These are phyloP conservation scores for Aradophagus sp. DNA, from an alignment of 1,140 invertebrate species.

Conservation along the genomic window DNA sequence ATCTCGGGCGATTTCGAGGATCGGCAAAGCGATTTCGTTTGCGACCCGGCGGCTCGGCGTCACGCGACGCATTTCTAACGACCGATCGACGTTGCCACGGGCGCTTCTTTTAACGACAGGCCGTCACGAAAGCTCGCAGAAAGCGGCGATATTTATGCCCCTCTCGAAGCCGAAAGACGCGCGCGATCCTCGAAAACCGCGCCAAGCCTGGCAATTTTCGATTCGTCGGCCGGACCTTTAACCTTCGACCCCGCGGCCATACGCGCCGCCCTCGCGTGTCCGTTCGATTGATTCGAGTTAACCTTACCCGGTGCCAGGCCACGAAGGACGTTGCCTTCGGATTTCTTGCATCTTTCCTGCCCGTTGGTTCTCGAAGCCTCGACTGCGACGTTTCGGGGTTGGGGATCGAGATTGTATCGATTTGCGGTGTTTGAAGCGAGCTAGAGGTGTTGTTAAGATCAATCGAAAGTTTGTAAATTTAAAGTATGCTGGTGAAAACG, in stretches of 20 bases:
- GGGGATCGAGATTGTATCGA: too few species aligned
- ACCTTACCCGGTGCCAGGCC: constrained; percentile 43
- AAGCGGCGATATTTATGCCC: constrained; percentile 34
- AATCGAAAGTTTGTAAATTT: too few species aligned
- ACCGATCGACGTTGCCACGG: constrained; percentile 39
- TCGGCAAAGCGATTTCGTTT: constrained; percentile 18
- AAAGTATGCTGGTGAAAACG: too few species aligned
- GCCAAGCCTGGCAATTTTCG: constrained; percentile 25
- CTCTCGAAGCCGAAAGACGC: constrained; percentile 16
- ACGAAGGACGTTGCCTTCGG: constrained; percentile 40
- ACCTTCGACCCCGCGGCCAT: constrained; percentile 56
- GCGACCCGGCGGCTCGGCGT: constrained; percentile 13
- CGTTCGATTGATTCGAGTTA: constrained; percentile 32
- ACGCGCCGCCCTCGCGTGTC: constrained; percentile 42
- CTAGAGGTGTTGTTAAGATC: too few species aligned
- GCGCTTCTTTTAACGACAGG: constrained; percentile 58
- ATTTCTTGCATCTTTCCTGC: constrained; percentile 5
- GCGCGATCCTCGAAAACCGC: not conserved
- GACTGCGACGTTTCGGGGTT: too few species aligned
- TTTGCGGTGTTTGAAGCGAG: too few species aligned
- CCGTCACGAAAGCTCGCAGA: constrained; percentile 59
- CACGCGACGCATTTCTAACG: constrained; percentile 55
- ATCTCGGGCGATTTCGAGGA: constrained; percentile 17
- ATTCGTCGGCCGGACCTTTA: constrained; percentile 58
- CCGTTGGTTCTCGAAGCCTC: too few species aligned